Evolutionary conservation across 92 coral and sea anemone genomes (phyloP).

Genomic region (Montipora capitata): DNA sequence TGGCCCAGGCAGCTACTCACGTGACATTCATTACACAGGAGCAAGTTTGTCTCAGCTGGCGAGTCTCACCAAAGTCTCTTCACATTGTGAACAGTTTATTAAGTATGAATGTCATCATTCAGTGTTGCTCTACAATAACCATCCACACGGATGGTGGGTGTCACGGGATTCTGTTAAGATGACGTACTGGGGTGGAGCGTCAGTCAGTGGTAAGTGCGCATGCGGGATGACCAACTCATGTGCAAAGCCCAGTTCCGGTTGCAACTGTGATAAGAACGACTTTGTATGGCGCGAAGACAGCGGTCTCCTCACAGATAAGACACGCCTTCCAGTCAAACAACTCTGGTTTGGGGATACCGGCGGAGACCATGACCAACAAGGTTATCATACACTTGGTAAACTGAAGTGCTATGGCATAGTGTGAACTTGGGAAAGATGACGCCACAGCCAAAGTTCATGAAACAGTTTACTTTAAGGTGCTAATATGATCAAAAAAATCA

Average conservation of each 20-base stretch:
- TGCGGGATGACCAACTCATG: constrained; percentile 78
- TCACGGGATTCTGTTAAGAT: constrained; percentile 28
- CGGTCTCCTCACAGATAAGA: neutral
- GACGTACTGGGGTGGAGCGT: constrained; percentile 51
- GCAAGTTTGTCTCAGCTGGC: constrained; percentile 65
- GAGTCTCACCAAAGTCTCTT: constrained; percentile 37
- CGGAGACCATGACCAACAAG: too few species aligned
- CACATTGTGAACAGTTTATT: too few species aligned
- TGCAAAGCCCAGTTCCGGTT: neutral
- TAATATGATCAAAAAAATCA: too few species aligned
- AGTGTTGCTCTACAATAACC: too few species aligned
- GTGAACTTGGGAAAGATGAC: too few species aligned
- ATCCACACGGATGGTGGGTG: constrained; percentile 9
- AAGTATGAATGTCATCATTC: too few species aligned
- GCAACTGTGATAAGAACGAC: constrained; percentile 69
- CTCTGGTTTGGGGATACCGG: neutral
- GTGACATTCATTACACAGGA: constrained; percentile 57
- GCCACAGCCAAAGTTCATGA: too few species aligned
- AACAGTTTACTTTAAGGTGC: too few species aligned
- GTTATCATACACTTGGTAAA: too few species aligned
- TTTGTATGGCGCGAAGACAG: constrained; percentile 64
- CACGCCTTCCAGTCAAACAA: neutral
- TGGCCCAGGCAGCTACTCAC: neutral
- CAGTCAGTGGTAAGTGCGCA: constrained; percentile 70
- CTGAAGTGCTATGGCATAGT: too few species aligned